Conservation (phyloP, 1,140 invertebrate species). For the Zaprionus gabonicus region DNA sequence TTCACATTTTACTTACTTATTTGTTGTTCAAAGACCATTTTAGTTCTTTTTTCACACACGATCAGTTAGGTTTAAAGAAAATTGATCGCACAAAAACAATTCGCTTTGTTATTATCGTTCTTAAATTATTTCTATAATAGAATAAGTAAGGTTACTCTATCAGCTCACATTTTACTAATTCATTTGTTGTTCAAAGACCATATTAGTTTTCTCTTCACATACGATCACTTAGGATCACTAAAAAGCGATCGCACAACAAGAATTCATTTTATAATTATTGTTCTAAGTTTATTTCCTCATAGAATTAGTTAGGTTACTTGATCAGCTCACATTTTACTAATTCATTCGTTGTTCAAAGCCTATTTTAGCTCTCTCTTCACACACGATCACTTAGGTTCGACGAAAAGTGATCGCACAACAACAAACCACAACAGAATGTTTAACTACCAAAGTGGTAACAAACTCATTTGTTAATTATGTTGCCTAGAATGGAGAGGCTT, state of each 20-base stretch:
- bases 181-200: no score
- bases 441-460: conserved; percentile 60
- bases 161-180: no score
- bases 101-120: no score
- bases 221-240: neutral
- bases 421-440: conserved; percentile 25
- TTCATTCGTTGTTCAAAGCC: no score
- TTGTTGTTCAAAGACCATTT: no score
- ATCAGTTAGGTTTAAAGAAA: neutral
- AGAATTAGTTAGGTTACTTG: no score
- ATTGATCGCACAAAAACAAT: neutral
- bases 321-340: no score
- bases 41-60: neutral
- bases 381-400: neutral
- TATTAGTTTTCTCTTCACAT: neutral
- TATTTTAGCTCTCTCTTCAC: neutral
- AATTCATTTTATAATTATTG: neutral
- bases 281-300: no score
- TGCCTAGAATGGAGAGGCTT: conserved; percentile 55
- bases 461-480: conserved; percentile 84
- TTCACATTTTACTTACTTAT: no score
- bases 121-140: no score
- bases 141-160: no score
- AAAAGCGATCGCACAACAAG: neutral
- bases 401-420: neutral